Evolutionary conservation across 2,113 vertebrate species (phyloP).

Genomic region (Rhabdomys dilectus): DNA sequence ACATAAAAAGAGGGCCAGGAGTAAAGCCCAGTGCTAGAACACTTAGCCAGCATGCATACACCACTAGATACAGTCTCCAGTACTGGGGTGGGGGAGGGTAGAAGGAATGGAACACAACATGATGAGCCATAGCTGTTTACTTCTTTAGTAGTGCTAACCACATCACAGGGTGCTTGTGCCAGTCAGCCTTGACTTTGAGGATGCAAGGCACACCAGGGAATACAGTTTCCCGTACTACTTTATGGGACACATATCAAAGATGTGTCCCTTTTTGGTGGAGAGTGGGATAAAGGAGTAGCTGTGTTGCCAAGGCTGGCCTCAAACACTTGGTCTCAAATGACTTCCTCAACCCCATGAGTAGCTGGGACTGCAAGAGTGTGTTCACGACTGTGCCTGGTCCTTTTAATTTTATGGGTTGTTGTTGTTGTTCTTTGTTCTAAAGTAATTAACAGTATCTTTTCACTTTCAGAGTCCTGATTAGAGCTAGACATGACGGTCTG

Average conservation of each 20-base stretch:
- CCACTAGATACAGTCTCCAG: background rate
- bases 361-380: background rate
- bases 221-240: constrained; percentile 33
- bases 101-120: background rate
- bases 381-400: background rate
- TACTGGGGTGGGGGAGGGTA: background rate
- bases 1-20: background rate
- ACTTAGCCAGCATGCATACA: background rate
- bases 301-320: background rate
- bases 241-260: background rate
- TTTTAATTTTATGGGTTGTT: background rate
- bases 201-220: constrained; percentile 1
- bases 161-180: constrained; percentile 5
- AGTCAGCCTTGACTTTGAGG: background rate
- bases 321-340: background rate
- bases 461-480: background rate
- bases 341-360: background rate
- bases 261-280: background rate
- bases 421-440: background rate
- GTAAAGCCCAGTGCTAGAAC: background rate
- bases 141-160: constrained; percentile 66
- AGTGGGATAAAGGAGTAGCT: background rate
- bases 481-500: background rate
- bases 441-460: background rate
- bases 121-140: background rate